phyloP scores from a whole-genome alignment of 2,113 vertebrate genomes.

The Eretmochelys imbricata region DNA sequence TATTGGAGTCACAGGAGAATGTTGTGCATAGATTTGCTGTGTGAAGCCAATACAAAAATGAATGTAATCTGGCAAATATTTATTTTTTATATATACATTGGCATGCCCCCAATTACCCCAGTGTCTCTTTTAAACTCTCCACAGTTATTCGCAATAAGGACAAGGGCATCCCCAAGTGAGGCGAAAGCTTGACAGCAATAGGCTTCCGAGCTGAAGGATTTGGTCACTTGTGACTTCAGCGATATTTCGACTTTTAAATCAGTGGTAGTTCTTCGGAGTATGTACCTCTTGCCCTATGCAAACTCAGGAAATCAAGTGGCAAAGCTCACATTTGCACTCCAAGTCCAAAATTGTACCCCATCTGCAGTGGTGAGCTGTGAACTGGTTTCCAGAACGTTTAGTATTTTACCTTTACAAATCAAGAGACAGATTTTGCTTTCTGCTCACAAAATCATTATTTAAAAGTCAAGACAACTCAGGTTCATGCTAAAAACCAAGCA shows the following conservation, averaged over 20 bases:
- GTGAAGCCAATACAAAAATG: constrained; percentile 10
- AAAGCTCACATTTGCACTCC: neutral
- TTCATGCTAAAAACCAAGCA: constrained; percentile 66
- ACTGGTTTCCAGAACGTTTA: constrained; percentile 18
- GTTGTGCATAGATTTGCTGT: neutral
- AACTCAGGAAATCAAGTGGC: constrained; percentile 51
- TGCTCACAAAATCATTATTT: constrained; percentile 27
- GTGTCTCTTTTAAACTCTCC: constrained; percentile 36
- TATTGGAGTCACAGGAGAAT: neutral
- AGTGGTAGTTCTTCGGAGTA: constrained; percentile 49
- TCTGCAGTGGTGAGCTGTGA: neutral
- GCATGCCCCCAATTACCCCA: constrained; percentile 40
- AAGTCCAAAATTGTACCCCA: constrained; percentile 53
- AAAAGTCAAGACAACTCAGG: constrained; percentile 50
- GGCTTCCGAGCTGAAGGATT: constrained; percentile 29
- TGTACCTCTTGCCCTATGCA: neutral
- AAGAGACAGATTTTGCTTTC: constrained; percentile 40
- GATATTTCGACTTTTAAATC: constrained; percentile 60
- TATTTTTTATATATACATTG: neutral
- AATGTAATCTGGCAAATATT: neutral
- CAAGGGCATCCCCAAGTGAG: constrained; percentile 55
- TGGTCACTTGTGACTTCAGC: constrained; percentile 44
- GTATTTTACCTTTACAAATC: constrained; percentile 27
- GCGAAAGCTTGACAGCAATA: constrained; percentile 26
- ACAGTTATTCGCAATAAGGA: constrained; percentile 61